Conservation (phyloP, 2,797 vertebrate genomes). For the Mus caroli region DNA sequence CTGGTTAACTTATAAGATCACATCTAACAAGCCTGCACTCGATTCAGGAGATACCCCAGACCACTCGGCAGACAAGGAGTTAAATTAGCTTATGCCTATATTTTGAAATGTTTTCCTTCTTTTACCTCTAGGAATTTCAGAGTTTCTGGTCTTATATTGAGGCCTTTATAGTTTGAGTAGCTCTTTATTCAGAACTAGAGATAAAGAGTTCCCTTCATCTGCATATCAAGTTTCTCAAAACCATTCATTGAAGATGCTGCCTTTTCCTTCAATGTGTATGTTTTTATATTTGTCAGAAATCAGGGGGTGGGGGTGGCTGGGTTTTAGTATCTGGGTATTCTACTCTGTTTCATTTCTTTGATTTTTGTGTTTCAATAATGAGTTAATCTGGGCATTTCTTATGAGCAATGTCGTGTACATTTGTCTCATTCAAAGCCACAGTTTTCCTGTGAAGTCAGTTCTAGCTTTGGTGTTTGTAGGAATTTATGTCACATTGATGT, state of each 20-base stretch:
- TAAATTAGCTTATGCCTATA: neutral
- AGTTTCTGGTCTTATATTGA: neutral
- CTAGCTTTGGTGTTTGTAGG: neutral
- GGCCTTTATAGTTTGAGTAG: neutral
- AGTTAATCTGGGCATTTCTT: neutral
- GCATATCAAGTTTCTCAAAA: neutral
- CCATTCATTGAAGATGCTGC: neutral
- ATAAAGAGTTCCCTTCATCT: neutral
- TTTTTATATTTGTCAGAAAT: neutral
- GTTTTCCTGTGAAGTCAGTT: neutral
- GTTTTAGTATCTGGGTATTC: neutral
- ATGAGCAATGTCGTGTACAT: neutral
- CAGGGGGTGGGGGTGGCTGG: neutral
- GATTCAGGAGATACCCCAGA: neutral
- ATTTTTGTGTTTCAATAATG: neutral
- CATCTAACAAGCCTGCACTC: neutral
- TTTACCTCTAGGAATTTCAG: neutral
- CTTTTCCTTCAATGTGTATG: neutral
- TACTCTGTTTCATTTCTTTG: neutral
- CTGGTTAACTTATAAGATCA: neutral
- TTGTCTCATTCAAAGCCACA: neutral
- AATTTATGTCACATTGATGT: neutral
- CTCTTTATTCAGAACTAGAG: neutral
- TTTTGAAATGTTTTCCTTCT: neutral
- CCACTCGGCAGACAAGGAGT: neutral